Percentiles rank a stretch among this genome's conserved stretches.
Evolutionary conservation across 2,888 invertebrate genomes (phyloP).

Genomic region (Linnaemya tessellans): DNA sequence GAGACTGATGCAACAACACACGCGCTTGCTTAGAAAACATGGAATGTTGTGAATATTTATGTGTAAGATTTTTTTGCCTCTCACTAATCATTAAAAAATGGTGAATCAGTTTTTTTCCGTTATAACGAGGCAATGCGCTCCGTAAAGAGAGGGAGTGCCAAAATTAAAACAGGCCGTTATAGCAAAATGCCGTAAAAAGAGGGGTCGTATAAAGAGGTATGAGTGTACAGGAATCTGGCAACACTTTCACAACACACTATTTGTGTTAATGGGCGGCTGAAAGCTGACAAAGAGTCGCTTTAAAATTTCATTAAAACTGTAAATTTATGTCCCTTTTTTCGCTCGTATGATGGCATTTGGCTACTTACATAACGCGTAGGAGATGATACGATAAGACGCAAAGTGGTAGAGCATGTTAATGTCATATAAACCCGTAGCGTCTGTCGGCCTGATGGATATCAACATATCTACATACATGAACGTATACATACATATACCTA

Average conservation of each 20-base stretch:
- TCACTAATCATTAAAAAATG: no score
- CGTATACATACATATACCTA: background rate
- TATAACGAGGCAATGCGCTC: no score
- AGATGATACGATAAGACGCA: constrained; percentile 25
- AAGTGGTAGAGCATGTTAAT: constrained; percentile 7
- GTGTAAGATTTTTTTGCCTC: no score
- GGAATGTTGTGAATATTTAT: no score
- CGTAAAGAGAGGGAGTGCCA: no score
- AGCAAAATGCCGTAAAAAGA: no score
- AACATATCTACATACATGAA: background rate
- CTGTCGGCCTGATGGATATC: constrained; percentile 5
- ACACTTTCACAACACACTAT: constrained; percentile 1
- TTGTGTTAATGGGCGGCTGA: constrained; percentile 17
- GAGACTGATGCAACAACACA: no score
- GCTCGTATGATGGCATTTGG: constrained; percentile 15
- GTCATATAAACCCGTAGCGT: constrained; percentile 24
- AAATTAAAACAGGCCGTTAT: no score
- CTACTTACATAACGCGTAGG: constrained; percentile 43
- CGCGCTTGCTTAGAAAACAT: no score
- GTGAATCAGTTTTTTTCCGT: no score
- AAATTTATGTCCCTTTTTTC: constrained; percentile 48
- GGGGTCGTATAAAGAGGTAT: no score
- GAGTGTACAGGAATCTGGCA: background rate
- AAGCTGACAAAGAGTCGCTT: constrained; percentile 40
- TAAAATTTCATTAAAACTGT: constrained; percentile 22